These are phyloP conservation scores for Homalodisca vitripennis DNA, from an alignment of 1,140 invertebrate species.

Conservation along the genomic window DNA sequence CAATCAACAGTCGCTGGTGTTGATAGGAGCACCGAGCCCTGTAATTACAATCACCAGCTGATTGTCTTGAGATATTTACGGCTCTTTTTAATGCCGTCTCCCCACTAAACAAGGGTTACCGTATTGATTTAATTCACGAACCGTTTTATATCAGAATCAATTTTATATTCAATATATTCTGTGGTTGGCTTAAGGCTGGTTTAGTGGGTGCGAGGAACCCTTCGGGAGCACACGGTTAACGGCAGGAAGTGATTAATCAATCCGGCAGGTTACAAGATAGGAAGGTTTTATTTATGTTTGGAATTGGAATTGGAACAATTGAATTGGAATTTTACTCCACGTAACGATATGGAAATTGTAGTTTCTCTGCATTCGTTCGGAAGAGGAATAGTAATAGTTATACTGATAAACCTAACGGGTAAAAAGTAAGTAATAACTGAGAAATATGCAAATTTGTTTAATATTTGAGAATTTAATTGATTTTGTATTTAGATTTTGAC, in stretches of 20 bases:
- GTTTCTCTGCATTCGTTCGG: too few relatives aligned
- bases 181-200: neutral
- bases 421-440: too few relatives aligned
- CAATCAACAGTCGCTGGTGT: neutral
- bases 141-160: constrained; percentile 15
- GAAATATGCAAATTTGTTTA: too few relatives aligned
- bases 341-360: too few relatives aligned
- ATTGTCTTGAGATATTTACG: constrained; percentile 8
- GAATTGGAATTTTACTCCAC: too few relatives aligned
- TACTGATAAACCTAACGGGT: too few relatives aligned
- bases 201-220: constrained; percentile 1
- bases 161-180: neutral
- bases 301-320: too few relatives aligned
- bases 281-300: too few relatives aligned
- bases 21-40: neutral
- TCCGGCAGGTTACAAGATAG: too few relatives aligned
- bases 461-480: too few relatives aligned
- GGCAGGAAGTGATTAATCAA: neutral
- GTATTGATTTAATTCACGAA: constrained; percentile 12
- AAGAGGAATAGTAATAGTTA: too few relatives aligned
- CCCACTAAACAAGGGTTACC: constrained; percentile 1
- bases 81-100: neutral
- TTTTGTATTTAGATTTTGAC: too few relatives aligned
- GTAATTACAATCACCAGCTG: constrained; percentile 8
- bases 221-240: neutral